Evolutionary conservation across 2,888 invertebrate species (phyloP).

Genomic region (Ferdinandea cuprea): DNA sequence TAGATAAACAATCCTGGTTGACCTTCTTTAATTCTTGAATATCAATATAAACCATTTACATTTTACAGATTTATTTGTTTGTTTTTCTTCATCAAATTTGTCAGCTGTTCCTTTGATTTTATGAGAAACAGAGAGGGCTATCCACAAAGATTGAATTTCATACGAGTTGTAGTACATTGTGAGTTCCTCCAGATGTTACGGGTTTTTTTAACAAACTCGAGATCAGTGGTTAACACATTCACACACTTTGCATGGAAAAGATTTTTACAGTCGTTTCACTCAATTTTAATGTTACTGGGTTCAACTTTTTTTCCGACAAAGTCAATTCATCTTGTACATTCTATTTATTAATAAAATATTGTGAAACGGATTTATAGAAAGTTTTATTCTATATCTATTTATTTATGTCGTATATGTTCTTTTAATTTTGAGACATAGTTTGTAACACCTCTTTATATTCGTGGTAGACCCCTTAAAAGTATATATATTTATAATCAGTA

Average conservation of each 20-base stretch:
- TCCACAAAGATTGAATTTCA: no score
- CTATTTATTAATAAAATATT: no score
- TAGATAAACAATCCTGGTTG: conserved; percentile 7
- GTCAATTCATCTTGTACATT: conserved; percentile 7
- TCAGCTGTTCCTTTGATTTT: neutral
- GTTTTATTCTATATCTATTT: no score
- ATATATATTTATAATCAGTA: no score
- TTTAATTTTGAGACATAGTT: no score
- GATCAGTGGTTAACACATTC: neutral
- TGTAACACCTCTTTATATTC: no score
- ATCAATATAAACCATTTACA: conserved; percentile 13
- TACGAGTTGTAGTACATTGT: conserved; percentile 9
- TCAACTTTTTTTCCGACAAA: conserved; percentile 26
- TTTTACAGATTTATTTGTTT: conserved; percentile 10
- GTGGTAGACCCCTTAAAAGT: no score
- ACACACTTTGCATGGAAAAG: conserved; percentile 31
- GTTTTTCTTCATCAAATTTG: neutral
- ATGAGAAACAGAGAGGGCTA: neutral
- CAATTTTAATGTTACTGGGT: neutral
- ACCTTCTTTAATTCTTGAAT: conserved; percentile 9
- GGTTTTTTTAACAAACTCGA: conserved; percentile 20
- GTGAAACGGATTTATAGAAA: no score
- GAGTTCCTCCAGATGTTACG: conserved; percentile 13
- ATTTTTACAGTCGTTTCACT: conserved; percentile 27
- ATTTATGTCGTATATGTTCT: no score